Conservation (phyloP, 2,888 invertebrate species). For the Aplocera efformata region DNA sequence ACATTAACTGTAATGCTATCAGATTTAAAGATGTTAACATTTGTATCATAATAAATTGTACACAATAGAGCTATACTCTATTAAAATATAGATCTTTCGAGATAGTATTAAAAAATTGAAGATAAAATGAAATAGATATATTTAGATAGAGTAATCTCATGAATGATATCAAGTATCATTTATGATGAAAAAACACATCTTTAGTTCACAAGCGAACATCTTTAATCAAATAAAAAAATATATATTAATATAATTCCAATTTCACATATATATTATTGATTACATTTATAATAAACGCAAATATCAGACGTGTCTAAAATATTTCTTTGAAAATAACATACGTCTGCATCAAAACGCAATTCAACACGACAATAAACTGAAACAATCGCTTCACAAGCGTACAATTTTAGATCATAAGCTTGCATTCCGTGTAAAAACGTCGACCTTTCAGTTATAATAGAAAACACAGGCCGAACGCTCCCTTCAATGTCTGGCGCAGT, state of each 20-base stretch:
- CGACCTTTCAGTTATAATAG: slow-evolving; percentile 47
- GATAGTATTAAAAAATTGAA: slow-evolving; percentile 39
- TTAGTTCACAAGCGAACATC: too few species aligned
- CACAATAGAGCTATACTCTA: slow-evolving; percentile 44
- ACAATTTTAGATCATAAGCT: slow-evolving; percentile 28
- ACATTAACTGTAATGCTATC: slow-evolving; percentile 35
- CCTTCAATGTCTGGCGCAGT: slow-evolving; percentile 52
- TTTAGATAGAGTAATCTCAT: too few species aligned
- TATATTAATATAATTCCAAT: too few species aligned
- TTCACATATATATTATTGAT: too few species aligned
- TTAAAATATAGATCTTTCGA: slow-evolving; percentile 44
- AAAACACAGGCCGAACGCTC: slow-evolving; percentile 52
- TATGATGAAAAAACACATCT: too few species aligned
- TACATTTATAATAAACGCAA: too few species aligned
- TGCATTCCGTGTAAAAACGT: slow-evolving; percentile 50
- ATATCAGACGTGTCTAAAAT: too few species aligned
- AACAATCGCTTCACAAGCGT: slow-evolving; percentile 14
- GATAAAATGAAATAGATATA: too few species aligned
- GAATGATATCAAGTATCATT: too few species aligned
- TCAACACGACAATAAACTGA: slow-evolving; percentile 17
- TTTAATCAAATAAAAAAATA: too few species aligned
- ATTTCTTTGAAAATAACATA: too few species aligned
- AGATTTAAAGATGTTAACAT: slow-evolving; percentile 49
- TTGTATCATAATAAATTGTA: slow-evolving; percentile 40
- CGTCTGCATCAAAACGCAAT: background rate